These are phyloP conservation scores for Saccostrea echinata DNA, from an alignment of 1,140 invertebrate genomes.

Conservation along the genomic window DNA sequence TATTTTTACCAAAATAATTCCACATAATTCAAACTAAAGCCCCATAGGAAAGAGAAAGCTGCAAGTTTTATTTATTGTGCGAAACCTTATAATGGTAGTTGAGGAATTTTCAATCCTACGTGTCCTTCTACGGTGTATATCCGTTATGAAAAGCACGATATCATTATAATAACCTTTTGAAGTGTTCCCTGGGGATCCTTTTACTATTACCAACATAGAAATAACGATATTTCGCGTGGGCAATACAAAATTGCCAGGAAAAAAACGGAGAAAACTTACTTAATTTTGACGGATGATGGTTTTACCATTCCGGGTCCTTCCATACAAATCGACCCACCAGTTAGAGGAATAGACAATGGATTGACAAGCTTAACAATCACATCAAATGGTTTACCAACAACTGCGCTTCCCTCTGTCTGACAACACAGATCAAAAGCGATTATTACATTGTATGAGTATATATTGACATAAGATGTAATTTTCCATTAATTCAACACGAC, in stretches of 20 bases:
- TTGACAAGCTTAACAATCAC: conserved; percentile 73
- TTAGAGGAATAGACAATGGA: conserved; percentile 70
- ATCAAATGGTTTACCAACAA: conserved; percentile 71
- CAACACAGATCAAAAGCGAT: conserved; percentile 39
- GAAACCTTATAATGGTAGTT: conserved; percentile 10
- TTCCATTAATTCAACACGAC: not conserved
- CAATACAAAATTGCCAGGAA: not conserved
- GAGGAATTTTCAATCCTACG: not conserved
- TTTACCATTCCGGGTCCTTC: conserved; percentile 73
- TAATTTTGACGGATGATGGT: conserved; percentile 68
- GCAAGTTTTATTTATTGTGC: not conserved
- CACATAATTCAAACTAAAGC: not conserved
- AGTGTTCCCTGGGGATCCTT: not conserved
- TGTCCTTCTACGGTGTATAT: not conserved
- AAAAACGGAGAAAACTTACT: conserved; percentile 63
- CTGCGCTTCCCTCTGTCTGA: conserved; percentile 72
- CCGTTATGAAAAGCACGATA: not conserved
- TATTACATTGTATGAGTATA: not conserved
- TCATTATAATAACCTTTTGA: not conserved
- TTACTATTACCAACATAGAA: not conserved
- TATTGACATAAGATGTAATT: not conserved
- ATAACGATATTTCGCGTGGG: not conserved
- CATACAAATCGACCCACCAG: conserved; percentile 69
- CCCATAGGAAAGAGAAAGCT: not conserved
- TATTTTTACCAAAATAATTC: not conserved